Evolutionary conservation across 2,888 invertebrate species (phyloP), one percentile per base, ranked within the genome.

Genomic region (Orthosia gracilis): DNA sequence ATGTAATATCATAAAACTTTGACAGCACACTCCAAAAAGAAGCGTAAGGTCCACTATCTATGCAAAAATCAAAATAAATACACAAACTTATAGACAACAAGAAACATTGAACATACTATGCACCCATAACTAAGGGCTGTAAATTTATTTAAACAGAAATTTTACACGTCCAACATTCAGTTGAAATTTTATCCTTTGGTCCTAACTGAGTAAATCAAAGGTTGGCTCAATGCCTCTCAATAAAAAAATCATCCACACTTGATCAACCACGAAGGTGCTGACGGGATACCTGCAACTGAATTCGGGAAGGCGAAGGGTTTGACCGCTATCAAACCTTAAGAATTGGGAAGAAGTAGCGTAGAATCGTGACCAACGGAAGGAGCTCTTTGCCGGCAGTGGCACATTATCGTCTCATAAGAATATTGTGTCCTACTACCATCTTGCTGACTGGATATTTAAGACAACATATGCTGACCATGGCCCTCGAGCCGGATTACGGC

Each of bases 51-150:
- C 21, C 47, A 21, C 21, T 68, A 64, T 23, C 54, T 80, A 75
- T 62, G 61, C 52, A 59, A 75, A 78, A 75, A 31, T 52, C 59
- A 74, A 70, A 83, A 81, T 81, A 87, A 83, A 79, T 78, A 84
- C 67, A 64, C 74, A 21, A 68, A 84, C 49, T 73, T 40, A 40
- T 54, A 69, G 40, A 61, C 40, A 61, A 52, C 21, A 59, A 79
- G n/a, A 63, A 13, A 84, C 23, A 67, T 61, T 68, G 64, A 78
- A 78, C 23, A 71, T 18, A 57, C 61, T 67, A 83, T 58, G 63
- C 52, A 66, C n/a, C 57, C 9, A 40, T 40, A 40, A 7, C 78
- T 40, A 68, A 23, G 18, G 18, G 18, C 52, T 23, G 47, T 45
- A 49, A 59, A 69, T 5, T 23, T 57, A 0, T 31, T 70, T 0